Evolutionary conservation across 1,140 invertebrate genomes (phyloP).

Genomic region (Atta cephalotes): DNA sequence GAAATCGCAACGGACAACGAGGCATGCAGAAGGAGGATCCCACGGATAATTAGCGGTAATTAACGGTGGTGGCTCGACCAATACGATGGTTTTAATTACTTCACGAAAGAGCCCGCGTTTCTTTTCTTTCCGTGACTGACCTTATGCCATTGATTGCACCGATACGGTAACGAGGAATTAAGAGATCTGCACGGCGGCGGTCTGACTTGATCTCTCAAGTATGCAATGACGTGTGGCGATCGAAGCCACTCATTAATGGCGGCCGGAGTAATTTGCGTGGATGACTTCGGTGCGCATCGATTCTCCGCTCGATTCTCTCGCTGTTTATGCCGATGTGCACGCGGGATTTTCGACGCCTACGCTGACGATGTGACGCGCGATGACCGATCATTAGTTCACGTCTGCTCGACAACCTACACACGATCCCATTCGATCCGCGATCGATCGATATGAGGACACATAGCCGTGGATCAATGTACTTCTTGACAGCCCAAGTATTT

Average conservation of each 20-base stretch:
- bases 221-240: constrained; percentile 73
- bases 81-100: constrained; percentile 76
- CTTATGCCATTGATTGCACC: constrained; percentile 35
- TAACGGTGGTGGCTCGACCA: constrained; percentile 67
- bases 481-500: background rate
- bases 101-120: constrained; percentile 68
- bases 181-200: constrained; percentile 52
- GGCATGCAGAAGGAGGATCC: constrained; percentile 33
- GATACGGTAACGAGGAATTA: constrained; percentile 71
- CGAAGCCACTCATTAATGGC: constrained; percentile 80
- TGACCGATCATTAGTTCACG: constrained; percentile 73
- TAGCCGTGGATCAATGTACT: background rate
- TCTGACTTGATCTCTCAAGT: constrained; percentile 70
- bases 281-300: constrained; percentile 73
- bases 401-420: constrained; percentile 36
- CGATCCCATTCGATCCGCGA: constrained; percentile 42
- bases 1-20: constrained; percentile 57
- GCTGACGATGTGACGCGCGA: constrained; percentile 72
- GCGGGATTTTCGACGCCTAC: constrained; percentile 76
- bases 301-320: constrained; percentile 9
- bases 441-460: background rate
- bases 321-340: constrained; percentile 12
- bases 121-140: constrained; percentile 66
- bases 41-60: constrained; percentile 74
- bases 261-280: constrained; percentile 79